phyloP scores from a whole-genome alignment of 2,797 vertebrate species.

The Anisognathus igniventris region DNA sequence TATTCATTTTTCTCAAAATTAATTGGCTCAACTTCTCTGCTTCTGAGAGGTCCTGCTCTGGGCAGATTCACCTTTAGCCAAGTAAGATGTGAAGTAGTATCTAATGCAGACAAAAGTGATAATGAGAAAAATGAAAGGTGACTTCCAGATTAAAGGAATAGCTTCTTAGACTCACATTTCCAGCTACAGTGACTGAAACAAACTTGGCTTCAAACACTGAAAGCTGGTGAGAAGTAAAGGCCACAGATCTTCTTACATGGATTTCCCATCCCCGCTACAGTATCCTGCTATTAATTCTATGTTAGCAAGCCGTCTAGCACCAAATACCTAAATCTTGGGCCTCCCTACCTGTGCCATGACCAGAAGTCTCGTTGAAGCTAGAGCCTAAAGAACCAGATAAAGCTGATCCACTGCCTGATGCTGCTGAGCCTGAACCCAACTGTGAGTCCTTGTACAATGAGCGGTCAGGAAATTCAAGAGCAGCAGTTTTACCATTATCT shows the following conservation, averaged over 20 bases:
- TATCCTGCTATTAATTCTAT: neutral
- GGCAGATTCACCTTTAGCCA: neutral
- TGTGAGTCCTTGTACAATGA: slow-evolving; percentile 73
- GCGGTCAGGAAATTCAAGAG: slow-evolving; percentile 72
- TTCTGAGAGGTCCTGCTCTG: neutral
- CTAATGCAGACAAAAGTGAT: neutral
- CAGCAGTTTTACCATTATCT: slow-evolving; percentile 72
- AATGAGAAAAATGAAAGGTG: neutral
- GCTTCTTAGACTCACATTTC: neutral
- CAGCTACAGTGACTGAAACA: neutral
- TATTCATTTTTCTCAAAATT: neutral
- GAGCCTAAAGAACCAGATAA: slow-evolving; percentile 70
- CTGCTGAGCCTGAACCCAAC: slow-evolving; percentile 76
- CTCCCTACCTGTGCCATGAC: slow-evolving; percentile 75
- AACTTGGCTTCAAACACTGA: neutral
- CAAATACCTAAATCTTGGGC: neutral
- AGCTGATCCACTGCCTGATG: slow-evolving; percentile 77
- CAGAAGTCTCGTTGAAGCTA: slow-evolving; percentile 74
- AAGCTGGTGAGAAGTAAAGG: neutral
- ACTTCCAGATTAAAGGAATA: neutral
- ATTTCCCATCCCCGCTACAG: neutral
- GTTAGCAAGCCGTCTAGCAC: neutral
- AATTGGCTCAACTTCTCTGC: neutral
- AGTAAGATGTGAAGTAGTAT: neutral
- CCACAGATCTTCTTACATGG: neutral